These are phyloP conservation scores for Odontomachus brunneus DNA, from an alignment of 1,140 invertebrate genomes.

Conservation along the genomic window DNA sequence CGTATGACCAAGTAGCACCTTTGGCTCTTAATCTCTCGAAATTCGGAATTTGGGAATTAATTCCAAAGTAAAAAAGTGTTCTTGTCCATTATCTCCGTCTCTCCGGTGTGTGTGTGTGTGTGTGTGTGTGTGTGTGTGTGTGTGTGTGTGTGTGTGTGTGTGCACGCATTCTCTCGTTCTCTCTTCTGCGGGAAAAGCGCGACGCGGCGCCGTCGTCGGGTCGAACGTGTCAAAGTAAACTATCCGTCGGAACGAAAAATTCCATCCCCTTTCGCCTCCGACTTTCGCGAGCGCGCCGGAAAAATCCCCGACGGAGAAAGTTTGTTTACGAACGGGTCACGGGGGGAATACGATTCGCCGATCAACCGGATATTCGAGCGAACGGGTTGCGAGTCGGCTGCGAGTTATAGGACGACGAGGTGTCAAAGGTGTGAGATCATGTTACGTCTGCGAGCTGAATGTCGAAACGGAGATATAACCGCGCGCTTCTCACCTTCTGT, in stretches of 20 bases:
- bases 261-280: slow-evolving; percentile 6
- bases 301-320: slow-evolving; percentile 53
- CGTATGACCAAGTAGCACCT: too few species aligned
- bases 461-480: neutral
- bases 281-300: slow-evolving; percentile 44
- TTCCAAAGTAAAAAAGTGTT: too few species aligned
- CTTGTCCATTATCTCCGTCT: too few species aligned
- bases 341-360: slow-evolving; percentile 41
- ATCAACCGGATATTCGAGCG: slow-evolving; percentile 36
- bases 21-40: too few species aligned
- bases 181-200: neutral
- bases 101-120: too few species aligned
- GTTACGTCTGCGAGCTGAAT: slow-evolving; percentile 31
- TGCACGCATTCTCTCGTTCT: neutral
- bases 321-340: slow-evolving; percentile 57
- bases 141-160: neutral
- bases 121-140: neutral
- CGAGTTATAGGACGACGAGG: neutral
- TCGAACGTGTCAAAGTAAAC: slow-evolving; percentile 57
- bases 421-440: slow-evolving; percentile 33
- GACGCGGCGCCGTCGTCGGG: neutral
- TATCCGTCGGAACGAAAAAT: slow-evolving; percentile 39
- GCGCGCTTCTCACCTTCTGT: too few species aligned
- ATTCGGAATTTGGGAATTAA: too few species aligned
- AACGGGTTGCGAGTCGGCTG: neutral